These are phyloP conservation scores for Zaprionus taronus DNA, from an alignment of 1,140 invertebrate genomes.

Conservation along the genomic window DNA sequence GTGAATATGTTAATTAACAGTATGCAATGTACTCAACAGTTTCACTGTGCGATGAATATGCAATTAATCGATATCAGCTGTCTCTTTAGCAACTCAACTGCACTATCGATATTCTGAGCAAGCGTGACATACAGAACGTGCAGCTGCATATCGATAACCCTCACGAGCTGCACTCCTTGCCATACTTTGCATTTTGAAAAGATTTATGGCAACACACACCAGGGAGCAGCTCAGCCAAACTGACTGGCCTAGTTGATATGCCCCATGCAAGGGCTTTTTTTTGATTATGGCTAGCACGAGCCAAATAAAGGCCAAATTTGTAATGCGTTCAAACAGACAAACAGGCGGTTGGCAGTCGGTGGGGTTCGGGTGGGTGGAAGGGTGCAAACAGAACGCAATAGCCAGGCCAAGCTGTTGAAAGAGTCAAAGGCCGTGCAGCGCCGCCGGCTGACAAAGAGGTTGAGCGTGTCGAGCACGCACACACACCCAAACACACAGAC, in stretches of 20 bases:
- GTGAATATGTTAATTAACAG: background rate
- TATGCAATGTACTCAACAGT: background rate
- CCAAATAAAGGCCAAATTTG: slow-evolving; percentile 49
- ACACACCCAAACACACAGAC: background rate
- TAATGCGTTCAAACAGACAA: slow-evolving; percentile 51
- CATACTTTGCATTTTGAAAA: no score
- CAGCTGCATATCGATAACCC: background rate
- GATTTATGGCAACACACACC: no score
- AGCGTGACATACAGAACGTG: background rate
- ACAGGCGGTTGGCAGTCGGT: slow-evolving; percentile 1
- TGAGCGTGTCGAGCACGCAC: background rate
- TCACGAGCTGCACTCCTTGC: no score
- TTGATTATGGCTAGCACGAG: slow-evolving; percentile 45
- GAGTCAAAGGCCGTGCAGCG: slow-evolving; percentile 23
- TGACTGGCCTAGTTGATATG: slow-evolving; percentile 21
- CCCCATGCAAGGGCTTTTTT: slow-evolving; percentile 27
- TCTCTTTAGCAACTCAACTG: background rate
- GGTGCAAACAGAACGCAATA: slow-evolving; percentile 17
- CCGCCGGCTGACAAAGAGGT: background rate
- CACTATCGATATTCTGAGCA: background rate
- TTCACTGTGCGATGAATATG: background rate
- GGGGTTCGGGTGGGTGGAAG: background rate
- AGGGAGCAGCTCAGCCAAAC: background rate
- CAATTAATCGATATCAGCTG: background rate
- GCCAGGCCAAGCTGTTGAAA: slow-evolving; percentile 20